These are phyloP conservation scores for Batillaria attramentaria DNA, from an alignment of 1,140 invertebrate species.

Conservation along the genomic window DNA sequence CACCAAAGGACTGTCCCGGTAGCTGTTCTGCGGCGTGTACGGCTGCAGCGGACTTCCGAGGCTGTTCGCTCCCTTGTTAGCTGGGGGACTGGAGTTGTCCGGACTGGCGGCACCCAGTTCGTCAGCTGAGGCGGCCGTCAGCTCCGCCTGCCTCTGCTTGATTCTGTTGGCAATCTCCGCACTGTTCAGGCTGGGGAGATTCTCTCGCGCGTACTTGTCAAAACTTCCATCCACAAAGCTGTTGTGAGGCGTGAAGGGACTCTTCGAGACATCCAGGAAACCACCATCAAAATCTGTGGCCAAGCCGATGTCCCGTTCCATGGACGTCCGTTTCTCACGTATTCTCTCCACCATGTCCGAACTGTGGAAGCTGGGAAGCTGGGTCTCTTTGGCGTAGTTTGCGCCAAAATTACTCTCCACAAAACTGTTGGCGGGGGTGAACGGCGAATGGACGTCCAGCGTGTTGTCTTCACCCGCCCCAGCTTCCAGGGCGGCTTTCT, in stretches of 20 bases:
- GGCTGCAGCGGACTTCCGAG: constrained; percentile 23
- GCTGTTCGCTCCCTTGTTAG: constrained; percentile 5
- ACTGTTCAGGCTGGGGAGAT: constrained; percentile 64
- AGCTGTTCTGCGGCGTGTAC: constrained; percentile 51
- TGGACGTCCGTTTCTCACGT: constrained; percentile 48
- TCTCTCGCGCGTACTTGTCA: constrained; percentile 37
- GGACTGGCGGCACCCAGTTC: constrained; percentile 30
- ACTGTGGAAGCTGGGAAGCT: constrained; percentile 50
- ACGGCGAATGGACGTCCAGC: constrained; percentile 44
- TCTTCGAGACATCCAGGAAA: not conserved
- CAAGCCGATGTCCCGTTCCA: constrained; percentile 31
- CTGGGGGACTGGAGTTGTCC: no score
- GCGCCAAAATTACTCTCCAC: constrained; percentile 17
- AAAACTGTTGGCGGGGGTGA: constrained; percentile 63
- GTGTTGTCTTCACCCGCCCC: constrained; percentile 16
- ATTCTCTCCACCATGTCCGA: constrained; percentile 54
- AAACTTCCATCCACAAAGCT: constrained; percentile 55
- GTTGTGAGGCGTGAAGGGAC: constrained; percentile 56
- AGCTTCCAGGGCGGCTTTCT: constrained; percentile 52
- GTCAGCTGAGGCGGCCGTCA: constrained; percentile 18
- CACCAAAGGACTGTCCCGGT: constrained; percentile 27
- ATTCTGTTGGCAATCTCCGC: constrained; percentile 64
- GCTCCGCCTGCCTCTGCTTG: constrained; percentile 54
- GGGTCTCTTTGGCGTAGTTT: constrained; percentile 31
- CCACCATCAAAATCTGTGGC: not conserved